Evolutionary conservation across 2,113 vertebrate species (phyloP).

Genomic region (Aix galericulata): DNA sequence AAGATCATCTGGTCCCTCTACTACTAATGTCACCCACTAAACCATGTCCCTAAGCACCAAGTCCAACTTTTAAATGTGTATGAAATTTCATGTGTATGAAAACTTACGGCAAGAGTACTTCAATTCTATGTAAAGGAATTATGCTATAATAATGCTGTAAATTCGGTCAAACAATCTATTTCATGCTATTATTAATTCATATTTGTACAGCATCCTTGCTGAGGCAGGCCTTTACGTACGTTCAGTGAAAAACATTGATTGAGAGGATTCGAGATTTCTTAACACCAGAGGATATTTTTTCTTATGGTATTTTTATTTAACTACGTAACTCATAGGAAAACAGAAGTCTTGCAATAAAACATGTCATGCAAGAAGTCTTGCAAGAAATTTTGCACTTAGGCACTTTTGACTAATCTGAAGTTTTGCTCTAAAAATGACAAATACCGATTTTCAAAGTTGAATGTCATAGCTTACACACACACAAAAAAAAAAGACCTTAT

Average conservation of each 20-base stretch:
- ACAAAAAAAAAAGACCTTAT: not conserved
- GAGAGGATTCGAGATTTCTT: not conserved
- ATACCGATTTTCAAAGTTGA: not conserved
- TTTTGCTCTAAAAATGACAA: too few relatives aligned
- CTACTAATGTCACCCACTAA: too few relatives aligned
- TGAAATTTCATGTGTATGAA: too few relatives aligned
- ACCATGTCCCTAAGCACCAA: too few relatives aligned
- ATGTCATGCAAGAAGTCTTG: too few relatives aligned
- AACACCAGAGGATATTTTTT: not conserved
- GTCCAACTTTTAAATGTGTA: too few relatives aligned
- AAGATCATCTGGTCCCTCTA: too few relatives aligned
- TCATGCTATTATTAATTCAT: not conserved
- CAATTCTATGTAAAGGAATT: too few relatives aligned
- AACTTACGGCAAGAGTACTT: too few relatives aligned
- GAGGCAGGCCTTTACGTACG: not conserved
- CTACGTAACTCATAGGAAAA: not conserved
- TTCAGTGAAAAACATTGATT: not conserved
- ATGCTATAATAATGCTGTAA: too few relatives aligned
- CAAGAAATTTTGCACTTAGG: too few relatives aligned
- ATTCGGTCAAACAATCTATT: not conserved
- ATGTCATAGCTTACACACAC: not conserved
- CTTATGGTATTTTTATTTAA: not conserved
- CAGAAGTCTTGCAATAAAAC: not conserved
- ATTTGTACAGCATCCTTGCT: not conserved
- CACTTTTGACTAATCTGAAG: not conserved